Conservation (phyloP, 2,113 vertebrate genomes). For the Pycnonotus jocosus region DNA sequence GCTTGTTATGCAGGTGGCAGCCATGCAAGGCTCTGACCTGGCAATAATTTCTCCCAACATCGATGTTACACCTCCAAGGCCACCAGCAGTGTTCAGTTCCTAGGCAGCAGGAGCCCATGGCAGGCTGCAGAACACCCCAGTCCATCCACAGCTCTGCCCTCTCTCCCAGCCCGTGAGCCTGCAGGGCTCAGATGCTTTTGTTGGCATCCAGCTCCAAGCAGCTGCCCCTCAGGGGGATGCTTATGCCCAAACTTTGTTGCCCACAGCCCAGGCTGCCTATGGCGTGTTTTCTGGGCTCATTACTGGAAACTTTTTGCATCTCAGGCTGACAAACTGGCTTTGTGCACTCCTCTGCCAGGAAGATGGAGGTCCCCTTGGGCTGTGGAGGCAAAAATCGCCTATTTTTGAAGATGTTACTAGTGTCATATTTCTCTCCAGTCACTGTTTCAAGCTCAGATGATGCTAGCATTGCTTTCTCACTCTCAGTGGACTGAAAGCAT, state of each 20-base stretch:
- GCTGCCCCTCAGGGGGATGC: fast-evolving
- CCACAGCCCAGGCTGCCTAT: not conserved
- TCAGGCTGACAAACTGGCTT: not conserved
- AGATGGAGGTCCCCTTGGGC: not conserved
- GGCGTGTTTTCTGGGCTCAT: not conserved
- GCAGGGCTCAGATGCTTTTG: not conserved
- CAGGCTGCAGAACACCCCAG: not conserved
- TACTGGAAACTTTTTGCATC: not conserved
- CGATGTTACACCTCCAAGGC: fast-evolving
- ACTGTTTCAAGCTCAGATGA: not conserved
- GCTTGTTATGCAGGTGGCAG: not conserved
- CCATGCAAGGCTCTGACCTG: not conserved
- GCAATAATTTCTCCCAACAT: not conserved
- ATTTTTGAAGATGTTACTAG: not conserved
- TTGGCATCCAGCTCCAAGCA: not conserved
- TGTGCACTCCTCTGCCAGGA: not conserved
- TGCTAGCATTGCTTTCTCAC: not conserved
- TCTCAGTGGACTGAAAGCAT: not conserved
- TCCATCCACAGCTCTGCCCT: fast-evolving
- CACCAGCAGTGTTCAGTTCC: not conserved
- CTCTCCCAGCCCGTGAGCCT: not conserved
- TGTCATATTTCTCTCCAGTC: not conserved
- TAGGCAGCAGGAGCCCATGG: not conserved
- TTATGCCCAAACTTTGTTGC: not conserved
- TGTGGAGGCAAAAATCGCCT: not conserved